Evolutionary conservation across 2,113 vertebrate species (phyloP), one percentile per base, ranked within the genome.

Genomic region (Murina feae): DNA sequence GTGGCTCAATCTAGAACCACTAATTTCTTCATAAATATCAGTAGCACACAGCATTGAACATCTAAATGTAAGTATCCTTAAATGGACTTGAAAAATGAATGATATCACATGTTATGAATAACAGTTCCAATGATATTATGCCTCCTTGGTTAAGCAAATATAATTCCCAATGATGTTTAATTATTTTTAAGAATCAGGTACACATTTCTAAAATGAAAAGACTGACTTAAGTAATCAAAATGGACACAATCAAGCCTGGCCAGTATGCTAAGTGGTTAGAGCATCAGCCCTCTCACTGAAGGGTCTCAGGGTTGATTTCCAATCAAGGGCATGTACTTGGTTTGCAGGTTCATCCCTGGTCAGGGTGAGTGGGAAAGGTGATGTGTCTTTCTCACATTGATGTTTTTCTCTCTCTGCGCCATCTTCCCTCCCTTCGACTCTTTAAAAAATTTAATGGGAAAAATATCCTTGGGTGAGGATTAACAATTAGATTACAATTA

Each of bases 11-110:
- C 44, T 63, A 18, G 20, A 84, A 68, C 47, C 74, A 75, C 7
- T 32, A 4, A 4, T 58, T 63, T 83, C 35, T 88, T 58, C 30
- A 30, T 71, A 85, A 89, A 44, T 47, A 6, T 8, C 65, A 66
- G 75, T 28, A 42, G 93, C 92, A 95, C 0, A 0, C n/a, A 96
- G 71, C 14, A 21, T 66, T 82, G 32, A 95, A 63, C 81, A 97
- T 92, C 93, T 89, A 95, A 92, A 66, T 96, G 81, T 96, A 96
- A 96, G 44, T 20, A 35, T 69, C 92, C 55, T 91, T 37, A 86
- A 93, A 97, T 86, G 9, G 51, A 95, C 95, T 90, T 60, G 47
- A 90, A 87, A 95, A 76, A 90, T 97, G 92, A 96, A 96, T 96
- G 91, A 81, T 78, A 65, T 82, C 25, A 85, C 84, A 75, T 25